Evolutionary conservation across 2,113 vertebrate species (phyloP).

Genomic region (Macroglossus sobrinus): DNA sequence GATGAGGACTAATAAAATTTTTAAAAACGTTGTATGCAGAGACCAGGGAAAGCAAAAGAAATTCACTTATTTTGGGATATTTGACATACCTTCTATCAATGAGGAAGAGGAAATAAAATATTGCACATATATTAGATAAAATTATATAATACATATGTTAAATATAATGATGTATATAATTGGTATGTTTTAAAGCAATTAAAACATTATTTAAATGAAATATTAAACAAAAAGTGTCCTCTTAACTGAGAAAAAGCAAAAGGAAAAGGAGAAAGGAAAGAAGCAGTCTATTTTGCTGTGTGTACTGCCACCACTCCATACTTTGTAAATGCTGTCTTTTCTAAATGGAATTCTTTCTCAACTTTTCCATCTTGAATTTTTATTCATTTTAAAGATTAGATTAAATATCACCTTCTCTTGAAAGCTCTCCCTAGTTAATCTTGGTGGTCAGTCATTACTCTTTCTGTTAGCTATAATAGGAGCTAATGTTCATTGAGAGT

Average conservation of each 20-base stretch:
- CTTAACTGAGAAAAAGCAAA: not conserved
- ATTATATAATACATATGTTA: not conserved
- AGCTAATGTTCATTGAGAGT: not conserved
- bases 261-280: not conserved
- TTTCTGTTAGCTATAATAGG: not conserved
- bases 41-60: not conserved
- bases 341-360: not conserved
- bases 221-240: not conserved
- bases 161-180: not conserved
- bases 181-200: not conserved
- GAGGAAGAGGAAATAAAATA: not conserved
- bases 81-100: not conserved
- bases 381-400: not conserved
- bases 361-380: not conserved
- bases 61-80: not conserved
- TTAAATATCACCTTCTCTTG: not conserved
- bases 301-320: rapidly evolving
- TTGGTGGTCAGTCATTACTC: not conserved
- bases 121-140: not conserved
- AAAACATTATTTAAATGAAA: not conserved
- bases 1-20: conserved; percentile 38
- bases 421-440: not conserved
- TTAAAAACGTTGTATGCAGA: conserved; percentile 33
- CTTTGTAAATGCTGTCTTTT: not conserved
- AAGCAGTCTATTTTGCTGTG: too few species aligned